Percentiles rank a stretch among this genome's conserved stretches.
Conservation (phyloP, 2,797 vertebrate genomes). For the Cuniculus paca region DNA sequence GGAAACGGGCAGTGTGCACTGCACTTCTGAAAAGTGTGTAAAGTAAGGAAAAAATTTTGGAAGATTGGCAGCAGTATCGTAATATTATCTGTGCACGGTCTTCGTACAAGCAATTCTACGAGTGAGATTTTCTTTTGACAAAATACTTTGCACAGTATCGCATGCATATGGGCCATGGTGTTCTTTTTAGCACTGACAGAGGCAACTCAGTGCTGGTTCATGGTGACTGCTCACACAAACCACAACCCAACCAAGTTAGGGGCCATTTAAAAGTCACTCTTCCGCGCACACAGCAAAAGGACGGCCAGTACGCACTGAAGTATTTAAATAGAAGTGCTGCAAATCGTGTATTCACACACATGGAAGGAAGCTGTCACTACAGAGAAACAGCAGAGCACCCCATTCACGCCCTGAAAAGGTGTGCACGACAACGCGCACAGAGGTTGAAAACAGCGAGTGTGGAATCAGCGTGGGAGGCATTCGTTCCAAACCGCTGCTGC, state of each 20-base stretch:
- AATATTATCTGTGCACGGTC: not conserved
- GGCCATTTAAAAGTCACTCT: not conserved
- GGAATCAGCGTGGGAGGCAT: not conserved
- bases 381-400: not conserved
- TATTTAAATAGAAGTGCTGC: not conserved
- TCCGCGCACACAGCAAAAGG: not conserved
- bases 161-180: not conserved
- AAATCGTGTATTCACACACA: not conserved
- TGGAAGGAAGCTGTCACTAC: not conserved
- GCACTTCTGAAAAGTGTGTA: not conserved
- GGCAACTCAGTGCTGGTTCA: not conserved
- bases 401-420: not conserved
- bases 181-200: not conserved
- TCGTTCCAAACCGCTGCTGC: not conserved
- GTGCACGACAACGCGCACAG: not conserved
- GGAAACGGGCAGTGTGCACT: not conserved
- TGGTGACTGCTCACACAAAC: not conserved
- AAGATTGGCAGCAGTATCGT: not conserved
- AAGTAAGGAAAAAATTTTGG: not conserved
- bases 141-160: not conserved
- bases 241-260: not conserved
- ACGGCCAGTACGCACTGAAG: not conserved
- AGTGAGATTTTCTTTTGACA: not conserved
- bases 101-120: not conserved
- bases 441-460: not conserved